Evolutionary conservation across 2,113 vertebrate genomes (phyloP).

Genomic region (Onychostoma macrolepis): DNA sequence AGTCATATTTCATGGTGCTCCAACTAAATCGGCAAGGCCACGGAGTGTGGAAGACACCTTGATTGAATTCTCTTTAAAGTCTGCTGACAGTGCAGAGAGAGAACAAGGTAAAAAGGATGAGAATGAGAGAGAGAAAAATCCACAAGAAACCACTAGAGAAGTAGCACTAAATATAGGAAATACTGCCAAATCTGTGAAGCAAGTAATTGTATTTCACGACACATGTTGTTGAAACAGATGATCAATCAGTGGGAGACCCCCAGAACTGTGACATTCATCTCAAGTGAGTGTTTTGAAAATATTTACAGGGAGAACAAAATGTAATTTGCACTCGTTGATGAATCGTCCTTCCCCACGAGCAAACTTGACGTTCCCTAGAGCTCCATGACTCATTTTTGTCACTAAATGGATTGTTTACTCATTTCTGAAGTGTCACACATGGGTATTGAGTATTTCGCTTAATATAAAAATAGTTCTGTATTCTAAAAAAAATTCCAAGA

Average conservation of each 20-base stretch:
- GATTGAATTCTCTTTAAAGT: constrained; percentile 53
- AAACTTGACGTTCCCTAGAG: constrained; percentile 16
- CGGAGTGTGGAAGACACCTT: constrained; percentile 17
- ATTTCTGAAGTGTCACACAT: neutral
- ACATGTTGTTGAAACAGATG: constrained; percentile 23
- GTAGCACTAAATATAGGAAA: constrained; percentile 11
- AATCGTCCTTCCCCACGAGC: constrained; percentile 7
- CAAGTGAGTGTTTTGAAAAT: constrained; percentile 19
- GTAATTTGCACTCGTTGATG: constrained; percentile 43
- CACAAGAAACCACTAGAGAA: neutral
- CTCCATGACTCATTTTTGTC: constrained; percentile 22
- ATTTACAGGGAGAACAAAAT: constrained; percentile 31
- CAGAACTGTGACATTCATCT: constrained; percentile 25
- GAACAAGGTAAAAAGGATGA: neutral
- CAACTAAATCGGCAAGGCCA: constrained; percentile 43
- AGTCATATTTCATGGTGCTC: constrained; percentile 41
- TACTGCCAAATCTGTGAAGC: constrained; percentile 4
- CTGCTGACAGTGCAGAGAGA: constrained; percentile 54
- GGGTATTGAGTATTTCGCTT: neutral
- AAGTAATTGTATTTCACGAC: constrained; percentile 27
- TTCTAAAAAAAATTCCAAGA: neutral
- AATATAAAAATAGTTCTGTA: neutral
- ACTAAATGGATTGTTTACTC: constrained; percentile 26
- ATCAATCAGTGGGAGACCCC: constrained; percentile 28
- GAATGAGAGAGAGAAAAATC: neutral